phyloP scores from a whole-genome alignment of 2,797 vertebrate species.

The Sebastes umbrosus region DNA sequence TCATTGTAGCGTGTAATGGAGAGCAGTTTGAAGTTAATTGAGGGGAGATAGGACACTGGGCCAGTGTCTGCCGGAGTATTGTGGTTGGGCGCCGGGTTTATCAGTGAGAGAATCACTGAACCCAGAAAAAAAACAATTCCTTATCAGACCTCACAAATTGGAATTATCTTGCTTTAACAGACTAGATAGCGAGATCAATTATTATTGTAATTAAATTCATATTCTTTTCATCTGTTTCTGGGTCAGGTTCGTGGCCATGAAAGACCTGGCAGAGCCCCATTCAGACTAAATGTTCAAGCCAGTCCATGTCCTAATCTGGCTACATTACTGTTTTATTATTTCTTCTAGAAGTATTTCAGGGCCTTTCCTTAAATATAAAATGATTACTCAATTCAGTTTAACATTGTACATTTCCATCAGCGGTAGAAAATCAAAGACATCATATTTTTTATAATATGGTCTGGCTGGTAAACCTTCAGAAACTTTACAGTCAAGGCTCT shows the following conservation, averaged over 20 bases:
- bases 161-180: conserved; percentile 68
- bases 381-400: conserved; percentile 5
- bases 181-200: conserved; percentile 60
- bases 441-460: conserved; percentile 22
- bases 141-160: conserved; percentile 63
- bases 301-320: neutral
- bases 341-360: neutral
- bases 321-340: neutral
- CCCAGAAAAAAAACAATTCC: conserved; percentile 51
- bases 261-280: conserved; percentile 2
- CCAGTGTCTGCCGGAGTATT: conserved; percentile 63
- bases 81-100: conserved; percentile 59
- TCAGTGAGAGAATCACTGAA: conserved; percentile 68
- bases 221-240: conserved; percentile 55
- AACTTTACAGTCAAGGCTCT: conserved; percentile 13
- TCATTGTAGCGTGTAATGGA: conserved; percentile 83
- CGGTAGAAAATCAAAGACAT: neutral
- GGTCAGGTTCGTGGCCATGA: conserved; percentile 30
- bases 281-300: conserved; percentile 23
- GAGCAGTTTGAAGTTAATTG: conserved; percentile 85
- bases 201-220: conserved; percentile 68
- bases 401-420: conserved; percentile 1
- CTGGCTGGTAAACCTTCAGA: conserved; percentile 13
- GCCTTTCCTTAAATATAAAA: neutral
- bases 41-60: conserved; percentile 78